These are phyloP conservation scores for Drosophila takahashii DNA, from an alignment of 1,140 invertebrate species.

Conservation along the genomic window DNA sequence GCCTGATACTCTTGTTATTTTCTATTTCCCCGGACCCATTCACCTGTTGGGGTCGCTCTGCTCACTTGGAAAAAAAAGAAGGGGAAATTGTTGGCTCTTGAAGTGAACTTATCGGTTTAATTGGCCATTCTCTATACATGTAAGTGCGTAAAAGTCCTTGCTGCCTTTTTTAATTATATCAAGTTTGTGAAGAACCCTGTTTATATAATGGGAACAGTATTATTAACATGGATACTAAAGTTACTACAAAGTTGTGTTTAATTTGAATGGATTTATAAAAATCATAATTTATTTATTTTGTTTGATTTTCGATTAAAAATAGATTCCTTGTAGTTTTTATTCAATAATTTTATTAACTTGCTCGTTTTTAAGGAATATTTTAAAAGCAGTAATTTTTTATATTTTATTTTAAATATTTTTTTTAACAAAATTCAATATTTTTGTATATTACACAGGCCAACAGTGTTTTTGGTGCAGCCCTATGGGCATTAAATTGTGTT, in stretches of 20 bases:
- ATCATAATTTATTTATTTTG: no score
- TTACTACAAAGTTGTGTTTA: neutral
- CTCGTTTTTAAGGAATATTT: no score
- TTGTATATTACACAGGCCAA: no score
- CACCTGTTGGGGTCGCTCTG: neutral
- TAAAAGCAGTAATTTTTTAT: no score
- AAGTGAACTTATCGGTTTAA: slow-evolving; percentile 27
- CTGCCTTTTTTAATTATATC: neutral
- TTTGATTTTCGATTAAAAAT: no score
- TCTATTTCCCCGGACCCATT: slow-evolving; percentile 3
- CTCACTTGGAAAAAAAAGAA: slow-evolving; percentile 23
- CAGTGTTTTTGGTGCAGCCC: no score
- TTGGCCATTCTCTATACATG: slow-evolving; percentile 8
- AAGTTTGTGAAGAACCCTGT: neutral
- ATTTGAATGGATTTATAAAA: neutral
- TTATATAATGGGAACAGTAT: neutral
- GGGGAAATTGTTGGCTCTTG: slow-evolving; percentile 16
- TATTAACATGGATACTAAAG: neutral
- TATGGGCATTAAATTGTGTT: no score
- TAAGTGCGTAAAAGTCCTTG: neutral
- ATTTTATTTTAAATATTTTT: no score
- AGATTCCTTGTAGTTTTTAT: no score
- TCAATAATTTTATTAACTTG: no score
- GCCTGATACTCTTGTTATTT: slow-evolving; percentile 42
- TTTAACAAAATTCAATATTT: no score